phyloP scores from a whole-genome alignment of 2,797 vertebrate species.

The Rhodeus uyekii region DNA sequence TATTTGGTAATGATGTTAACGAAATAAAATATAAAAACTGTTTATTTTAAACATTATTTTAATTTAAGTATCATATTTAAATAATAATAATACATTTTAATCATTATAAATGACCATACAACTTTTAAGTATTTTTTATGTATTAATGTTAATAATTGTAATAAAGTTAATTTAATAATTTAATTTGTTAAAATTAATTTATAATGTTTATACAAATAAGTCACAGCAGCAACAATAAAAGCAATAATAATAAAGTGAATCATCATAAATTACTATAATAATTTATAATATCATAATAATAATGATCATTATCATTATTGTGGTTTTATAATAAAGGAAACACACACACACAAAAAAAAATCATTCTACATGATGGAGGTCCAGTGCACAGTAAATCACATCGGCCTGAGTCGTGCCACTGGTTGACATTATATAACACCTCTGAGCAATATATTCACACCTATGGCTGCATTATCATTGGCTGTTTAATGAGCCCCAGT shows the following conservation, averaged over 20 bases:
- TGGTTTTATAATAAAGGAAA: neutral
- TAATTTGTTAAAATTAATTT: too few relatives aligned
- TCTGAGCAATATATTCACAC: slow-evolving; percentile 24
- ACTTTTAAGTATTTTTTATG: too few relatives aligned
- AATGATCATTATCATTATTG: neutral
- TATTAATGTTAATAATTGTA: neutral
- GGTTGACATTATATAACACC: slow-evolving; percentile 33
- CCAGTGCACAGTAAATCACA: slow-evolving; percentile 5
- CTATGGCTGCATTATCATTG: slow-evolving; percentile 19
- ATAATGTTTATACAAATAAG: neutral
- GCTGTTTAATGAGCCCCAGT: neutral
- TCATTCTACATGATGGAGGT: neutral
- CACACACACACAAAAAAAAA: neutral
- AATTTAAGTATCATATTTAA: neutral
- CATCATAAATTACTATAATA: neutral
- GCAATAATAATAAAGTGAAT: neutral
- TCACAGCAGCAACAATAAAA: neutral
- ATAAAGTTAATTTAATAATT: neutral
- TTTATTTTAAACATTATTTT: neutral
- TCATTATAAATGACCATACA: too few relatives aligned
- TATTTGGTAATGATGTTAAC: neutral
- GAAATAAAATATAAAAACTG: neutral
- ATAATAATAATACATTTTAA: too few relatives aligned
- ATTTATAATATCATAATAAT: neutral
- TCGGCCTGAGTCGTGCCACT: neutral